A percentile compares a stretch with the other conserved stretches of the same genome.
Conservation (phyloP, 2,797 vertebrate species). For the Pyrrhura leucotis region DNA sequence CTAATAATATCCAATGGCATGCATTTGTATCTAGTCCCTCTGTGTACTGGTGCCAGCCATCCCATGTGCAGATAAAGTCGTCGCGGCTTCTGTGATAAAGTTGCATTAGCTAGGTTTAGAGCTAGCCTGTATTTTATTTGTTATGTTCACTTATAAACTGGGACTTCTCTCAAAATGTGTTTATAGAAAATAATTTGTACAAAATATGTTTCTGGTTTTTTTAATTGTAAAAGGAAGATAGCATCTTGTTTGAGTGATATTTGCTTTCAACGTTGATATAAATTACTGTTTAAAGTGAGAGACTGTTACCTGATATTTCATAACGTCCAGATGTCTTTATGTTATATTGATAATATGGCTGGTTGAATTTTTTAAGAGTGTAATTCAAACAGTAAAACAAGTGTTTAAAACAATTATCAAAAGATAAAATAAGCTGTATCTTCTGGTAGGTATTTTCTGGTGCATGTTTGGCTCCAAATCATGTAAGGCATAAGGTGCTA, state of each 20-base stretch:
- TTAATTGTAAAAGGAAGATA: not conserved
- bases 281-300: not conserved
- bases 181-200: not conserved
- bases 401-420: not conserved
- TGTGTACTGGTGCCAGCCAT: not conserved
- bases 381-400: not conserved
- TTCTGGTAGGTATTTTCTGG: not conserved
- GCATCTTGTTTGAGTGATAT: not conserved
- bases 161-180: not conserved
- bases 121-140: not conserved
- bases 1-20: not conserved
- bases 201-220: not conserved
- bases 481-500: not conserved
- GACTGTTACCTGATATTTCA: not conserved
- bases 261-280: not conserved
- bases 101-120: not conserved
- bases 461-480: not conserved
- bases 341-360: not conserved
- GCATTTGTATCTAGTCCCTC: not conserved
- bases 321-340: not conserved
- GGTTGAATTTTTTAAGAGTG: not conserved
- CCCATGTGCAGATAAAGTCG: not conserved
- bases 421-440: not conserved
- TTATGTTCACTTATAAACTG: not conserved
- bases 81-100: slow-evolving; percentile 10